These are phyloP conservation scores for Halcyon badia DNA, from an alignment of 2,797 vertebrate species.

Conservation along the genomic window DNA sequence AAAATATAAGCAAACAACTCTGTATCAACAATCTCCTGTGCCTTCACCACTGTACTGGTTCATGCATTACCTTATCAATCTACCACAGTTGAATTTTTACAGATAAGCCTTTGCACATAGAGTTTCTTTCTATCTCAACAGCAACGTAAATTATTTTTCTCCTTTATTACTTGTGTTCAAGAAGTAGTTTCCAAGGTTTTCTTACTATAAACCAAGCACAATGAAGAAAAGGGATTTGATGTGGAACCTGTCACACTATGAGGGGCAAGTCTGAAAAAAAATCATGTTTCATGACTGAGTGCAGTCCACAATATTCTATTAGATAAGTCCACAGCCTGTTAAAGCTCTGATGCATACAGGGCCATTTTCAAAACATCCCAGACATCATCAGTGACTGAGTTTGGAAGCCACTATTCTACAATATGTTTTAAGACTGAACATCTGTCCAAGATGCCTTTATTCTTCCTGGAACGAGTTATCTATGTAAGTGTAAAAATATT, in stretches of 20 bases:
- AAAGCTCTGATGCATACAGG: background rate
- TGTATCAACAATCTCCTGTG: background rate
- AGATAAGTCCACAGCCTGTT: background rate
- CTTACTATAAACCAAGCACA: rapidly evolving
- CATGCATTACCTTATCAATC: background rate
- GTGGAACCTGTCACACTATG: rapidly evolving
- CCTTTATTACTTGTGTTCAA: background rate
- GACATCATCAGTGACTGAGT: background rate
- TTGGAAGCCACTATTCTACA: background rate
- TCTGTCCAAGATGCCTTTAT: background rate
- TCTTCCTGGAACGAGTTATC: background rate
- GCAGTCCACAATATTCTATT: background rate
- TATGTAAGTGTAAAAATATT: background rate
- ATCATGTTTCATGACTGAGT: background rate
- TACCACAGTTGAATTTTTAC: background rate
- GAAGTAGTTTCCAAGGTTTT: background rate
- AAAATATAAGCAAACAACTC: background rate
- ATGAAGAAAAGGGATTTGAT: background rate
- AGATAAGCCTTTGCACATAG: background rate
- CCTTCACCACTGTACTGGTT: background rate
- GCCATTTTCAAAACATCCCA: background rate
- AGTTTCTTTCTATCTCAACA: background rate
- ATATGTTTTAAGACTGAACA: background rate
- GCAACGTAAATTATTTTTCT: background rate
- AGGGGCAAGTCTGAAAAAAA: background rate